Evolutionary conservation across 2,113 vertebrate species (phyloP), one percentile per base, ranked within the genome.

Genomic region (Nyctibius bracteatus): DNA sequence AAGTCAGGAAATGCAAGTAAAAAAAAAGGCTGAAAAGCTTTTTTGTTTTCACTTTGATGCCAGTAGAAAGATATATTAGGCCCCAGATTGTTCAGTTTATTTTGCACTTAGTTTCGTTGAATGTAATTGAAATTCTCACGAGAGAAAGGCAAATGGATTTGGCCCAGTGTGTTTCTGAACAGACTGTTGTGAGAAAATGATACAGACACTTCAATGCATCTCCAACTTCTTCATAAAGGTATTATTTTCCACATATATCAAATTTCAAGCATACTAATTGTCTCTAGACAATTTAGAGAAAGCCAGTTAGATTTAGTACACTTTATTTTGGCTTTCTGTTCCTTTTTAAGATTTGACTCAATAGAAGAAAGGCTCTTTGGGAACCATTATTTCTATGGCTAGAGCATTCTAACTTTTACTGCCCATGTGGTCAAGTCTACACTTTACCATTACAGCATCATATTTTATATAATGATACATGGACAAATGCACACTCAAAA

Each of bases 121-220:
- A 92, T 27, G 81, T 94, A 97, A 97, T 94, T 88, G 91, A 77
- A 96, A 96, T 96, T 87, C 96, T 91, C 94, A 46, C 1, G 77
- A 96, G 94, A 85, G 16, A 92, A 89, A 91, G 58, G 87, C 70
- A 96, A 96, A 97, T 97, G 96, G 93, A 94, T 91, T 91, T 95
- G 91, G 78, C 41, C 85, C 71, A 41, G 35, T 61, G 39, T 89
- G 68, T 91, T 95, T 91, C 88, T 91, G 94, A 91, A 68, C 61
- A 91, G 47, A 55, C 24, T 75, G 44, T 51, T 96, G 78, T 88
- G 39, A 95, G 84, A 91, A 94, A 95, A 85, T 43, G n/a, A 93
- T 96, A 94, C 58, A 90, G 91, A 92, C 74, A 58, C 80, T 94
- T 90, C 94, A 96, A 96, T 73, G 91, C 78, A 88, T 90, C 66